Conservation (phyloP, 2,888 invertebrate genomes). For the Eupithecia inturbata region DNA sequence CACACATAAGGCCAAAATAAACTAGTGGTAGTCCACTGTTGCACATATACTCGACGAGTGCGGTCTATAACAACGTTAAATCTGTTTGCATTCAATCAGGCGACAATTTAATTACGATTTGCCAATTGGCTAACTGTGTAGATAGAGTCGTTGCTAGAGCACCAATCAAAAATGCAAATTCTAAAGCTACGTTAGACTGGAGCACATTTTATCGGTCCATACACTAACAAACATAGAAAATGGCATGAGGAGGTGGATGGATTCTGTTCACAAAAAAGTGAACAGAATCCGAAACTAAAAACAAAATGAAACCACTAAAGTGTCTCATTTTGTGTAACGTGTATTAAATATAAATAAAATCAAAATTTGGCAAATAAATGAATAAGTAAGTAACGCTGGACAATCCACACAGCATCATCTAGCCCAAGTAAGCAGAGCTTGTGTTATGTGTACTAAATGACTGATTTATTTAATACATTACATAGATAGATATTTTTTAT, state of each 20-base stretch:
- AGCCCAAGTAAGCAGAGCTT: too few species aligned
- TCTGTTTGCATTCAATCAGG: conserved; percentile 51
- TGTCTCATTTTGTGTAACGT: too few species aligned
- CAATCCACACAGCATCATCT: too few species aligned
- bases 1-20: background rate
- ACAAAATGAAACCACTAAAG: too few species aligned
- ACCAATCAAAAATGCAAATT: conserved; percentile 81
- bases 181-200: conserved; percentile 33
- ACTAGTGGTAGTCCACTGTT: background rate
- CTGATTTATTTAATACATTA: too few species aligned
- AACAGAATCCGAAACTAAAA: too few species aligned
- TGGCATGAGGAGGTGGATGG: background rate
- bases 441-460: too few species aligned
- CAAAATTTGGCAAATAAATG: too few species aligned
- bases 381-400: too few species aligned
- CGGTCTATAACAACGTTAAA: conserved; percentile 30
- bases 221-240: background rate
- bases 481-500: too few species aligned
- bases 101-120: conserved; percentile 66
- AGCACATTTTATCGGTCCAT: background rate
- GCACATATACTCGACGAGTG: conserved; percentile 5
- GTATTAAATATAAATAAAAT: too few species aligned
- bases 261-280: too few species aligned
- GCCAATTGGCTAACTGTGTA: conserved; percentile 61
- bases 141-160: conserved; percentile 57